Conservation (phyloP, 2,113 vertebrate species). For the Psilopsiagon aurifrons region DNA sequence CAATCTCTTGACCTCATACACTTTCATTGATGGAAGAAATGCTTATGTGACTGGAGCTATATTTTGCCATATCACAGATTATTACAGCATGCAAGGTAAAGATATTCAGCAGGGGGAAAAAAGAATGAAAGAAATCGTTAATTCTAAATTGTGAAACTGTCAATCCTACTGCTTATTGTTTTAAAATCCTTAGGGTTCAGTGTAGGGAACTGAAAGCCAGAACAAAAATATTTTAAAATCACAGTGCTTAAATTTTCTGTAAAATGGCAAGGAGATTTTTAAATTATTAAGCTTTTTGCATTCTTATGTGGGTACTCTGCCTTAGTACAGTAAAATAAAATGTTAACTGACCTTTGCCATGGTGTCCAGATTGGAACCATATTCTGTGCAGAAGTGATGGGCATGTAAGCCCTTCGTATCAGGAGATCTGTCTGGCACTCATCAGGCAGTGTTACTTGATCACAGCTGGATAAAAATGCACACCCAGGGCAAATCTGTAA, state of each 20-base stretch:
- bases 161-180: background rate
- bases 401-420: slow-evolving; percentile 70
- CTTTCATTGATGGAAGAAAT: background rate
- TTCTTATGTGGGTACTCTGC: background rate
- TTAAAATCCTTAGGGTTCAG: background rate
- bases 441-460: slow-evolving; percentile 82
- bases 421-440: slow-evolving; percentile 83
- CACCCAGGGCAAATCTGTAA: slow-evolving; percentile 92
- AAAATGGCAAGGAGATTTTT: background rate
- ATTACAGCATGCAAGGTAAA: background rate
- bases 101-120: background rate
- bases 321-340: background rate
- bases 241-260: background rate
- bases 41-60: background rate
- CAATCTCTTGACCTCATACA: background rate
- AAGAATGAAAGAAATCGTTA: background rate
- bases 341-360: background rate
- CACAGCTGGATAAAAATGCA: slow-evolving; percentile 86
- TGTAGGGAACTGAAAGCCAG: slow-evolving; percentile 4
- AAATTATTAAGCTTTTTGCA: background rate
- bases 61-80: background rate
- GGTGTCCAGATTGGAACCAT: slow-evolving; percentile 17
- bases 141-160: background rate
- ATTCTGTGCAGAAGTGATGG: slow-evolving; percentile 52
- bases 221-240: background rate